Base-by-base conservation (phyloP, 2,888 invertebrate species). In the Chymomyza caudatula region DNA sequence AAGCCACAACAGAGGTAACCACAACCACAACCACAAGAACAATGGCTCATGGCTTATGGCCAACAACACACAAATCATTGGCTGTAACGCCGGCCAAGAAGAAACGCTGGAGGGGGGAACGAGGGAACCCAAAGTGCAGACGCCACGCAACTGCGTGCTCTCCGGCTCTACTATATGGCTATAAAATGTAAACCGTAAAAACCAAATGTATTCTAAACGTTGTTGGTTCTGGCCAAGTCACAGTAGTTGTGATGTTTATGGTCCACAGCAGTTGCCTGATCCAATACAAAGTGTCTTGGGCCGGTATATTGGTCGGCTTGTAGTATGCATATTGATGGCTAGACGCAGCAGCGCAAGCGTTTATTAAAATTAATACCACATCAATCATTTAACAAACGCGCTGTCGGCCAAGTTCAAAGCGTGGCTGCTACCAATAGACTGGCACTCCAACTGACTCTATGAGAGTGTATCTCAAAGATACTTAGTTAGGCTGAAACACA, bases 361-460 rank as follows among this genome's bases (percentile, higher is more conserved):
- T 83, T 85, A 85, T 85, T 82, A 88, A 88, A 88, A 88, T 88
- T 87, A 87, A 89, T 89, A 88, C 87, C 81, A 88, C 88, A 89
- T 89, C 88, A 88, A 89, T 88, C 88, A 88, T 88, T 82, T 85
- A 82, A 74, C 83, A 88, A 89, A 85, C 80, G 84, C 80, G 80
- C 78, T 75, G 81, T 86, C 88, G 88, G 88, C 79, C 86, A 88
- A 89, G 88, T 88, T 88, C 88, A 89, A 88, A 88, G 88, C 64
- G 49, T n/a, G 25, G 13, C 17, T 13, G 29, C 29, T 37, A 37
- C 29, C 29, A 37, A 37, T 37, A 11, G 25, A 25, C 25, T 25
- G 25, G 23, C 5, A 25, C 25, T 11, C 11, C 8, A 37, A 37
- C 29, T 37, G 29, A 2, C 5, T 11, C 29, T 11, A 37, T 37